These are phyloP conservation scores for Ectropis crepuscularia DNA, from an alignment of 2,888 invertebrate species.

Conservation along the genomic window DNA sequence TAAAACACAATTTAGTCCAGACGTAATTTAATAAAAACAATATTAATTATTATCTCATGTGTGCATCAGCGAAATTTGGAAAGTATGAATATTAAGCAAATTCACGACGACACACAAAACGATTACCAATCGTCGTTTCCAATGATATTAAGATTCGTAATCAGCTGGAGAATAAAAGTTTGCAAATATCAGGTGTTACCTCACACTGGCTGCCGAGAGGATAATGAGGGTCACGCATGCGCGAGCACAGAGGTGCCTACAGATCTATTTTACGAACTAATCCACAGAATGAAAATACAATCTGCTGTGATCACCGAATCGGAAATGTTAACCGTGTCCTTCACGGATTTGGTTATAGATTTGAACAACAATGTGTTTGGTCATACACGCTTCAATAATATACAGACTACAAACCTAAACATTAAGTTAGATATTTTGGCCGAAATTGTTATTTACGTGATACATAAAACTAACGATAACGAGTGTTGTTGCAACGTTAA, in stretches of 20 bases:
- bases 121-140: slow-evolving; percentile 3
- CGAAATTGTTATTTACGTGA: too few relatives aligned
- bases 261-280: slow-evolving; percentile 12
- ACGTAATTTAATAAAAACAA: background rate
- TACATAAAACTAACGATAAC: too few relatives aligned
- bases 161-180: slow-evolving; percentile 12
- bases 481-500: background rate
- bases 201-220: slow-evolving; percentile 29
- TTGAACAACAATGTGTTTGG: background rate
- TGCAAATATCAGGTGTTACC: slow-evolving; percentile 19
- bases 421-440: too few relatives aligned
- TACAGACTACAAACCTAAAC: too few relatives aligned
- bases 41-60: background rate
- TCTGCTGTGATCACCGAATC: slow-evolving; percentile 15
- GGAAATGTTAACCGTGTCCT: slow-evolving; percentile 10
- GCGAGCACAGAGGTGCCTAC: slow-evolving; percentile 57
- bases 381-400: background rate
- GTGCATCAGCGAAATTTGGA: slow-evolving; percentile 22
- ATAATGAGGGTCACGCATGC: slow-evolving; percentile 59
- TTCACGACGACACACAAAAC: slow-evolving; percentile 27
- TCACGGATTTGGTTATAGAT: slow-evolving; percentile 9
- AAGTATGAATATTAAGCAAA: slow-evolving; percentile 21
- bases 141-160: slow-evolving; percentile 24
- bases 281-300: slow-evolving; percentile 13
- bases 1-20: too few relatives aligned